Conservation (phyloP, 2,113 vertebrate species). For the Erinaceus europaeus region DNA sequence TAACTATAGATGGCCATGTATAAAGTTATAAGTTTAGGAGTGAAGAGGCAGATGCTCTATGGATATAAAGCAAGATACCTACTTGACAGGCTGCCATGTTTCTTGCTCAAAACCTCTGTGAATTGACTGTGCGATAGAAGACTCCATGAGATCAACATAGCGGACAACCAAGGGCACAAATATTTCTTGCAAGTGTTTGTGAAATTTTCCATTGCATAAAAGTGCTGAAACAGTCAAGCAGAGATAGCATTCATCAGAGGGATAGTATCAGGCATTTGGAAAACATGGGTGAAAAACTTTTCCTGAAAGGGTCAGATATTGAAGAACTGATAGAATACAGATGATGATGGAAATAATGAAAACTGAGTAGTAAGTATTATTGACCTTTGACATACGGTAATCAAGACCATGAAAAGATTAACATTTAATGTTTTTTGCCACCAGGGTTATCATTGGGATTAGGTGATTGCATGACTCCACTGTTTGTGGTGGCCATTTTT, state of each 20-base stretch:
- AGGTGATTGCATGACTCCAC: no score
- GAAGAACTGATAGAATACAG: conserved; percentile 1
- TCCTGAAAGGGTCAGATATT: conserved; percentile 26
- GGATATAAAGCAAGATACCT: conserved; percentile 74
- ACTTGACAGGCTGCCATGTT: conserved; percentile 98
- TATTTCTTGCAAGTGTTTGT: conserved; percentile 96
- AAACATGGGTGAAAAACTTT: neutral
- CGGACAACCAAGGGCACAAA: conserved; percentile 95
- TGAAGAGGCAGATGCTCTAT: conserved; percentile 54
- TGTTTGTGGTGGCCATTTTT: no score
- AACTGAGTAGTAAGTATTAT: neutral
- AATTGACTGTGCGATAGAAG: conserved; percentile 97
- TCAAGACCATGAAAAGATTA: conserved; percentile 18
- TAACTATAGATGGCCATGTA: conserved; percentile 73
- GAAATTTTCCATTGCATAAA: conserved; percentile 95
- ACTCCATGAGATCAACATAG: conserved; percentile 99
- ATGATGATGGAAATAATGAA: neutral
- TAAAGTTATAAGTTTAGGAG: conserved; percentile 67
- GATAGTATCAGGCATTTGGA: neutral
- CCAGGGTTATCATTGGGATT: no score
- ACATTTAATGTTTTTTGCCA: no score
- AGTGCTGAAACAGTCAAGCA: conserved; percentile 86
- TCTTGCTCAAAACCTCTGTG: conserved; percentile 97
- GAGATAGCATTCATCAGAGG: conserved; percentile 69
- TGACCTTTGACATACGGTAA: neutral